These are phyloP conservation scores for Schizothorax lantsangensis DNA, from an alignment of 2,797 vertebrate species.

Conservation along the genomic window DNA sequence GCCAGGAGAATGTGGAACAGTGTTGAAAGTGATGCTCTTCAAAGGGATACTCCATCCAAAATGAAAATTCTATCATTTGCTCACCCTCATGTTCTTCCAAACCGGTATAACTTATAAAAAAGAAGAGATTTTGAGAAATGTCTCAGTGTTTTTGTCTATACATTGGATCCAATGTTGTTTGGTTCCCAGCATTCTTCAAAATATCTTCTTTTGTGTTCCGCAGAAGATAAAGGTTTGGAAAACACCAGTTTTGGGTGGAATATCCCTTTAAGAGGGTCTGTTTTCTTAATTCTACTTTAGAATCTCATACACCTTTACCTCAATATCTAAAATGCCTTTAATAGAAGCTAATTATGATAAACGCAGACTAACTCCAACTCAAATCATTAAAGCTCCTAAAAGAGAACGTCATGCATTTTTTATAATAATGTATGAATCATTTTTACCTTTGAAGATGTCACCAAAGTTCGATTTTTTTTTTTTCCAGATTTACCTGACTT, in stretches of 20 bases:
- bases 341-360: background rate
- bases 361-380: background rate
- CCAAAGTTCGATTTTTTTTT: background rate
- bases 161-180: background rate
- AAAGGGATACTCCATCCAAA: background rate
- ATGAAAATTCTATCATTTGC: background rate
- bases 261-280: background rate
- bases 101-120: background rate
- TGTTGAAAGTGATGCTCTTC: slow-evolving; percentile 7
- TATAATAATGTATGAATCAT: background rate
- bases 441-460: background rate
- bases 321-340: background rate
- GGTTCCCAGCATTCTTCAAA: background rate
- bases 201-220: background rate
- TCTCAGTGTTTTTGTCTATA: background rate
- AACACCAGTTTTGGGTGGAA: background rate
- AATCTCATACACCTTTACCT: background rate
- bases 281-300: background rate
- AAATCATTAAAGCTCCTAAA: background rate
- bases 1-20: slow-evolving; percentile 13
- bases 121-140: background rate
- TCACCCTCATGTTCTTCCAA: background rate
- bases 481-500: background rate
- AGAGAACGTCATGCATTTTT: background rate
- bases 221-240: too few species aligned